Evolutionary conservation across 2,888 invertebrate species (phyloP).

Genomic region (Pristionchus arcanus): DNA sequence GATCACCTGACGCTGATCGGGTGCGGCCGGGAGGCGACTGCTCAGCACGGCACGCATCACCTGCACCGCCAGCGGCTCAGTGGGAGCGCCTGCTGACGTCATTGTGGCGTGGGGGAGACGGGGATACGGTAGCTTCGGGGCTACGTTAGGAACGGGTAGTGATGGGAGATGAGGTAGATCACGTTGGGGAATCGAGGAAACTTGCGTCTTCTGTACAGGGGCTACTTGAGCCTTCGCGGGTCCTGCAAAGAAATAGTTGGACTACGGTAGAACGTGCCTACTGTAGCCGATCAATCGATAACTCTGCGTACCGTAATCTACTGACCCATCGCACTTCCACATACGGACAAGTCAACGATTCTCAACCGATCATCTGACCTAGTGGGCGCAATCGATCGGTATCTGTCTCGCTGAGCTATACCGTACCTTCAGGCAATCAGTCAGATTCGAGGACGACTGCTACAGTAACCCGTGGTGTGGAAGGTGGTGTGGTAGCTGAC

Average conservation of each 20-base stretch:
- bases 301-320: conserved; percentile 16
- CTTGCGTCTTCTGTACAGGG: conserved; percentile 34
- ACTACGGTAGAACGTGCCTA: not conserved
- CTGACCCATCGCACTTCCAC: conserved; percentile 17
- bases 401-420: not conserved
- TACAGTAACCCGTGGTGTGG: conserved; percentile 47
- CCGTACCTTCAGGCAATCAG: conserved; percentile 44
- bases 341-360: conserved; percentile 25
- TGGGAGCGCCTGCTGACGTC: not conserved
- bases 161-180: not conserved
- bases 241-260: not conserved
- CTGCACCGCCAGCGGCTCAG: conserved; percentile 42
- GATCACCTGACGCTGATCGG: conserved; percentile 36
- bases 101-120: not conserved
- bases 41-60: conserved; percentile 37
- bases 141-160: not conserved
- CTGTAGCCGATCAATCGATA: conserved; percentile 19
- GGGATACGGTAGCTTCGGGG: conserved; percentile 47
- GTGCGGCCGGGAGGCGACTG: conserved; percentile 28
- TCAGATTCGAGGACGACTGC: conserved; percentile 40
- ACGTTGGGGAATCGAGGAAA: not conserved
- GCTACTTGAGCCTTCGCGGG: conserved; percentile 5
- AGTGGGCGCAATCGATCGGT: conserved; percentile 20
- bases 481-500: not conserved
- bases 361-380: not conserved